Evolutionary conservation across 2,888 invertebrate species (phyloP), one percentile per base, ranked within the genome.

Genomic region (Caenorhabditis sp.): DNA sequence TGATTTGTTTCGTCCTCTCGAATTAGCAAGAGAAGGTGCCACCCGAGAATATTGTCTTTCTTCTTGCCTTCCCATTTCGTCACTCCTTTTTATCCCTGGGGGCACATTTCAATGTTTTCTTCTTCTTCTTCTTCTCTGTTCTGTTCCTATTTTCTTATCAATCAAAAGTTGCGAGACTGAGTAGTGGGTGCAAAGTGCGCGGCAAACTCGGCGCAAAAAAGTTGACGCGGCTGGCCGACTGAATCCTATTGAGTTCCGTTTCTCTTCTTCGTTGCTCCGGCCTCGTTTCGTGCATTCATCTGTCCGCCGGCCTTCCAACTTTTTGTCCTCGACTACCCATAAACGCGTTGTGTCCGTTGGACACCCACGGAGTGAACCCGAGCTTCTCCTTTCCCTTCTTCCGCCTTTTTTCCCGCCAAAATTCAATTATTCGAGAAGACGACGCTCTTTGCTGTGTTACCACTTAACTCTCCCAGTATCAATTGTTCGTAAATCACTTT

Each of bases 231-330:
- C n/a, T n/a, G n/a, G n/a, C n/a, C n/a, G 41, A 9, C 37, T 50
- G 58, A 52, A 68, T 68, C 52, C 68, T 68, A 68, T 68, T 68
- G 58, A 68, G 68, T 68, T 68, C 48, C 46, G 27, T 55, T 48
- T 55, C 46, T 56, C 55, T 43, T 53, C 53, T 63, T 53, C 45
- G 43, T 53, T 45, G n/a, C n/a, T 63, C 46, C 37, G 65, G 53
- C 66, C 61, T 71, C 61, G 71, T 62, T 61, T 71, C 55, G 53
- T 55, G 61, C 71, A 62, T 62, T 71, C 71, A 65, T 73, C 65
- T 48, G 43, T 30, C 56, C 56, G 55, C 48, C 45, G 39, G 43
- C 46, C 53, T 66, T 52, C 63, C 52, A 63, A 62, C 63, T 73
- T 63, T 65, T 59, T 55, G 58, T 63, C 62, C 58, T 52, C 15